Percentiles rank a stretch among this genome's conserved stretches.
These are phyloP conservation scores for Charadrius vociferus DNA, from an alignment of 2,113 vertebrate species.

Conservation along the genomic window DNA sequence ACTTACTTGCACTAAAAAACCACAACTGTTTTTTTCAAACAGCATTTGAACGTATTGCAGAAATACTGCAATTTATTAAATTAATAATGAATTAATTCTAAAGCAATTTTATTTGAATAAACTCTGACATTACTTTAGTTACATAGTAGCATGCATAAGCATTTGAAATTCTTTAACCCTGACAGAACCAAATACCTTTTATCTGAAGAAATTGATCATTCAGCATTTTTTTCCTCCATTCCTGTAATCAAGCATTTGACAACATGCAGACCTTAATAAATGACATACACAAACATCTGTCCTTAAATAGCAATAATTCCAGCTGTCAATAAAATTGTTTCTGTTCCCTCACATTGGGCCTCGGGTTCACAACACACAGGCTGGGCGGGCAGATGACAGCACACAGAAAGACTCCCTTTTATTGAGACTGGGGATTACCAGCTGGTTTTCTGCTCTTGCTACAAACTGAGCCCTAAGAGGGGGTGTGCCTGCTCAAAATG, in stretches of 20 bases:
- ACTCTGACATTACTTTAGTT: not conserved
- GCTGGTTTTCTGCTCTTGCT: conserved; percentile 1
- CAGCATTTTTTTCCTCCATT: not conserved
- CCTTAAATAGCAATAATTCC: conserved; percentile 2
- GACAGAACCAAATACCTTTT: not conserved
- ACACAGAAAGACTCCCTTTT: not conserved
- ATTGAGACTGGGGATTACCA: not conserved
- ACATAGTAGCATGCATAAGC: not conserved
- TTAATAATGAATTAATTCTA: not conserved
- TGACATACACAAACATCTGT: not conserved
- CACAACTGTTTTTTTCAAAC: not conserved
- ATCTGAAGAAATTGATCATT: not conserved
- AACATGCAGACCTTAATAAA: not conserved
- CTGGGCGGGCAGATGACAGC: not conserved
- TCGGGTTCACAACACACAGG: not conserved
- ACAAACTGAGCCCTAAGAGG: not conserved
- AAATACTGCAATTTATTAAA: not conserved
- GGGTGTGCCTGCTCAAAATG: not conserved
- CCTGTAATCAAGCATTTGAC: not conserved
- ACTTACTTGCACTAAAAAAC: no score
- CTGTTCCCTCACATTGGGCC: not conserved
- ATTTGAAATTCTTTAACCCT: not conserved
- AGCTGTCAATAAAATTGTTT: not conserved
- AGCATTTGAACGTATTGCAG: not conserved
- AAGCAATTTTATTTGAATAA: not conserved